phyloP scores from a whole-genome alignment of 2,797 vertebrate genomes.

The Sebastes diploproa region DNA sequence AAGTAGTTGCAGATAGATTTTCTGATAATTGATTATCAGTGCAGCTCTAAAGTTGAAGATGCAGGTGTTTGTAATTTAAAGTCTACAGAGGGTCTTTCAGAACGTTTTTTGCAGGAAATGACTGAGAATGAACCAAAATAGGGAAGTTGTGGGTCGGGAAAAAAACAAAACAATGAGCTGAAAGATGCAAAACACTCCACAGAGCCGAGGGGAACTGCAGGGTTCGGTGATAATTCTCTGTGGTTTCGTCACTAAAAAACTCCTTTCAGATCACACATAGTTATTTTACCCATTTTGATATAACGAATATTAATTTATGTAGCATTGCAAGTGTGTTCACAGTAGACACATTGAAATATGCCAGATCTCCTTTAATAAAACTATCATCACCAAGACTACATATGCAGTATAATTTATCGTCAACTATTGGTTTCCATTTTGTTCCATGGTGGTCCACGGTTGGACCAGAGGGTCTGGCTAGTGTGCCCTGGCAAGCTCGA shows the following conservation, averaged over 20 bases:
- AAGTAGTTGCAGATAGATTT: not conserved
- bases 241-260: not conserved
- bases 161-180: not conserved
- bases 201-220: not conserved
- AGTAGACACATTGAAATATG: not conserved
- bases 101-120: not conserved
- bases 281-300: not conserved
- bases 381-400: not conserved
- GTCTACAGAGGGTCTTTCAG: too few relatives aligned
- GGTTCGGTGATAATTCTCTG: not conserved
- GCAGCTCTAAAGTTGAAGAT: not conserved
- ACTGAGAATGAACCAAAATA: not conserved
- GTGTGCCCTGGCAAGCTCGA: not conserved
- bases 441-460: too few relatives aligned
- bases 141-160: fast-evolving
- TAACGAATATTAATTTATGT: not conserved
- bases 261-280: not conserved
- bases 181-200: not conserved
- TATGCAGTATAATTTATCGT: not conserved
- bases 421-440: not conserved
- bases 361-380: not conserved
- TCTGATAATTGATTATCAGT: not conserved
- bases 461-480: too few relatives aligned
- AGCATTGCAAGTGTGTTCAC: not conserved
- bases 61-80: not conserved